phyloP scores from a whole-genome alignment of 2,113 vertebrate species.

The Xerus inauris region DNA sequence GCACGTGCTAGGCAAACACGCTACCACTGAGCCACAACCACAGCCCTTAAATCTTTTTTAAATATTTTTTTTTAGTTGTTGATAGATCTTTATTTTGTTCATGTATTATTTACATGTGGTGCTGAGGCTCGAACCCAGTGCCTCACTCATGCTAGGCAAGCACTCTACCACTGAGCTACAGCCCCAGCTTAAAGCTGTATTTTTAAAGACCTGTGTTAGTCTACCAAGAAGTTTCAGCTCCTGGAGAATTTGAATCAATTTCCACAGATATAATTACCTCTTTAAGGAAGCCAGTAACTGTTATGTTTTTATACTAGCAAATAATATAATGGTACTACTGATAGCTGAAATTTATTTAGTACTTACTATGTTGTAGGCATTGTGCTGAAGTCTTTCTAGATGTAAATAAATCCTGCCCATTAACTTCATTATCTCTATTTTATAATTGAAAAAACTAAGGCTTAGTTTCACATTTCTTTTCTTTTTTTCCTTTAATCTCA shows the following conservation, averaged over 20 bases:
- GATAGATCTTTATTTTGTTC: too few species aligned
- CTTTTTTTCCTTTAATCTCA: background rate
- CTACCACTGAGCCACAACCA: too few species aligned
- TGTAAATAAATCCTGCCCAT: slow-evolving; percentile 16
- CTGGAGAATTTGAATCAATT: slow-evolving; percentile 7
- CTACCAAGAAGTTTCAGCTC: slow-evolving; percentile 1
- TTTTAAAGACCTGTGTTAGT: slow-evolving; percentile 32
- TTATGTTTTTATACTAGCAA: slow-evolving; percentile 9
- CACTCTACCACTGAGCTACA: too few species aligned
- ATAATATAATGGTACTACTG: background rate
- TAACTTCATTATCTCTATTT: background rate
- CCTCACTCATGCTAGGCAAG: too few species aligned
- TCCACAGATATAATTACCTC: background rate
- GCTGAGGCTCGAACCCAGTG: too few species aligned
- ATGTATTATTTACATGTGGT: too few species aligned
- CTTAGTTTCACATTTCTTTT: slow-evolving; percentile 1
- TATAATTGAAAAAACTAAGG: slow-evolving; percentile 4
- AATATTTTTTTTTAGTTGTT: too few species aligned
- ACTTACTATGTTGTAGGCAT: background rate
- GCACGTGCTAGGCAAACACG: too few species aligned
- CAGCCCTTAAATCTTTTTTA: too few species aligned
- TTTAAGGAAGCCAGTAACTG: slow-evolving; percentile 12
- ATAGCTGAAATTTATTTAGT: background rate
- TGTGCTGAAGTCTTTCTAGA: slow-evolving; percentile 29
- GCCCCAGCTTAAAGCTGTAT: too few species aligned